Percentiles rank a stretch among this genome's conserved stretches.
Conservation (phyloP, 2,113 vertebrate species). For the Colius striatus region DNA sequence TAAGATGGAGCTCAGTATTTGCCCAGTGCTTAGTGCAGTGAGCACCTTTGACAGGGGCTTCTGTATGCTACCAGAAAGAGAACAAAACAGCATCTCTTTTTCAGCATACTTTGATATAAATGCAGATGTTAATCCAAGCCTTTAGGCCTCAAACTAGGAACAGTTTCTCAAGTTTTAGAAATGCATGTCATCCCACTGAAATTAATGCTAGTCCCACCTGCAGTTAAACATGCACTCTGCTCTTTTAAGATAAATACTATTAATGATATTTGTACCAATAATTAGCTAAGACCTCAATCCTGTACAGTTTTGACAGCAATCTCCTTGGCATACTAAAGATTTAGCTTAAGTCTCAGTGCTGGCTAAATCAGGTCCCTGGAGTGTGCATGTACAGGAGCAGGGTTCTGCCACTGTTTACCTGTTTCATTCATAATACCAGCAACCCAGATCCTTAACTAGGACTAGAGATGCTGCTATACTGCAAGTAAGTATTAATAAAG, state of each 20-base stretch:
- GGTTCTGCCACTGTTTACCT: background rate
- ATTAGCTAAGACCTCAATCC: background rate
- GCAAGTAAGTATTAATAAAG: background rate
- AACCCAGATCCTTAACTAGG: background rate
- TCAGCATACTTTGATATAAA: background rate
- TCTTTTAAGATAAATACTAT: background rate
- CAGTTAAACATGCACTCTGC: background rate
- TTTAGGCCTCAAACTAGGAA: background rate
- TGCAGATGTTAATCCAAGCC: background rate
- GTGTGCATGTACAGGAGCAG: background rate
- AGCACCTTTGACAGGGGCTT: background rate
- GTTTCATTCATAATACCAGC: background rate
- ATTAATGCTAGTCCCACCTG: background rate
- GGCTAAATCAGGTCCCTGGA: background rate
- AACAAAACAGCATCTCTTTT: background rate
- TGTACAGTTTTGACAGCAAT: background rate
- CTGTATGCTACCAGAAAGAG: background rate
- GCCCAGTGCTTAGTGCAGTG: background rate
- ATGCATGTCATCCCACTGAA: background rate
- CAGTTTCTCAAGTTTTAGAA: background rate
- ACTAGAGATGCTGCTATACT: background rate
- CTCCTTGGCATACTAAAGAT: background rate
- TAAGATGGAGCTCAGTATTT: background rate
- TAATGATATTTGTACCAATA: background rate
- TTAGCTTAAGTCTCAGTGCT: background rate